Conservation (phyloP, 1,140 invertebrate species). For the Octopus sinensis region DNA sequence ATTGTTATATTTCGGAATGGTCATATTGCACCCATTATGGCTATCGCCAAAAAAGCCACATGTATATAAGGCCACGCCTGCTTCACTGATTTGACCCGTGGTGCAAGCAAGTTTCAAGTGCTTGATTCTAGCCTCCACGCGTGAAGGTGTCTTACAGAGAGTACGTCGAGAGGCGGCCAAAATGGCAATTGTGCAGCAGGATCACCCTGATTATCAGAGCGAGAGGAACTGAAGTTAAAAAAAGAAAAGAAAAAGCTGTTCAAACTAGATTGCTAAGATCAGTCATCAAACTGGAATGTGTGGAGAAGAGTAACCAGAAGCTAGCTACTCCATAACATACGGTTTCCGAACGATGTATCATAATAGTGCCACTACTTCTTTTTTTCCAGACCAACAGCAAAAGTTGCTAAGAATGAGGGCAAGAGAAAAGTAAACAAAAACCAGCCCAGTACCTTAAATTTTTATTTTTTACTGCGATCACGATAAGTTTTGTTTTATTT, state of each 20-base stretch:
- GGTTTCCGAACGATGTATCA: no score
- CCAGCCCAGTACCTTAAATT: not conserved
- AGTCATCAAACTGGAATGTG: no score
- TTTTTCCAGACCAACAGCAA: not conserved
- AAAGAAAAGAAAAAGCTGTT: no score
- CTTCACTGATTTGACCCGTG: not conserved
- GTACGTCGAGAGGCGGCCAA: not conserved
- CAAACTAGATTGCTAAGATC: no score
- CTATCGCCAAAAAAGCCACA: not conserved
- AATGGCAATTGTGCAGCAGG: not conserved
- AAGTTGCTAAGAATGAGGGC: not conserved
- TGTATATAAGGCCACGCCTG: not conserved
- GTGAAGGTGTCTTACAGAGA: not conserved
- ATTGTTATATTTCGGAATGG: no score
- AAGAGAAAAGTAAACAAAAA: not conserved
- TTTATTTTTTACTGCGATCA: not conserved
- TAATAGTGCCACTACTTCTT: no score
- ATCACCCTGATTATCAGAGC: not conserved
- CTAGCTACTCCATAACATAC: no score
- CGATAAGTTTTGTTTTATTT: not conserved
- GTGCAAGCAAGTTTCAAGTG: not conserved
- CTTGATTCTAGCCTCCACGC: not conserved
- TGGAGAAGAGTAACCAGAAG: no score
- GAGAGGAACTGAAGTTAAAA: not conserved
- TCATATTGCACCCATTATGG: slow-evolving; percentile 1